Conservation (phyloP, 2,113 vertebrate genomes). For the Scolopax mira region DNA sequence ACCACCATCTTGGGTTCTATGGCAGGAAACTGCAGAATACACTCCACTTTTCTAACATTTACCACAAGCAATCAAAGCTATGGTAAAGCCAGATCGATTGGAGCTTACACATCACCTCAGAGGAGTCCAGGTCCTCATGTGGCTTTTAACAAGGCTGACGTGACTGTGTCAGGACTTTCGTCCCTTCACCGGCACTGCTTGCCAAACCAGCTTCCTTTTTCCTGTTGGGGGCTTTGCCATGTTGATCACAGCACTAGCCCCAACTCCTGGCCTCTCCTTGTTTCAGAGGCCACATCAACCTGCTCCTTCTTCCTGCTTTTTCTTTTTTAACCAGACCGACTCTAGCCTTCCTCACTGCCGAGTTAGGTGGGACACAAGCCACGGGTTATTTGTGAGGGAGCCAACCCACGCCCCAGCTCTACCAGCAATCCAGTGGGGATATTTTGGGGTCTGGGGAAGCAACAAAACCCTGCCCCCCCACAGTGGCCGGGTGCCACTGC, state of each 20-base stretch:
- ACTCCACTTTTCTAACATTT: neutral
- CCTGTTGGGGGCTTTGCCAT: neutral
- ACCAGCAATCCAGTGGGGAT: accelerated
- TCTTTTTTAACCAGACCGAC: neutral
- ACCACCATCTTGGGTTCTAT: neutral
- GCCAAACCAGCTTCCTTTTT: conserved; percentile 3
- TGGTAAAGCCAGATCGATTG: accelerated
- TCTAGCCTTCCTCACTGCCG: accelerated
- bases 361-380: neutral
- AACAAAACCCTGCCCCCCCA: neutral
- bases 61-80: neutral
- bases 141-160: neutral
- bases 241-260: neutral
- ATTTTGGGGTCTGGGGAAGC: neutral
- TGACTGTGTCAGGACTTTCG: neutral
- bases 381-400: neutral
- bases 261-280: neutral
- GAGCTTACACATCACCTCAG: neutral
- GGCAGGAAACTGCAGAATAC: neutral
- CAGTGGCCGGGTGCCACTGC: neutral
- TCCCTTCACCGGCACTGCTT: neutral
- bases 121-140: neutral
- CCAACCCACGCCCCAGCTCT: neutral
- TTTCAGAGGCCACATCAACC: neutral
- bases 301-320: neutral